These are phyloP conservation scores for Andrena hattorfiana DNA, from an alignment of 2,888 invertebrate genomes.

Conservation along the genomic window DNA sequence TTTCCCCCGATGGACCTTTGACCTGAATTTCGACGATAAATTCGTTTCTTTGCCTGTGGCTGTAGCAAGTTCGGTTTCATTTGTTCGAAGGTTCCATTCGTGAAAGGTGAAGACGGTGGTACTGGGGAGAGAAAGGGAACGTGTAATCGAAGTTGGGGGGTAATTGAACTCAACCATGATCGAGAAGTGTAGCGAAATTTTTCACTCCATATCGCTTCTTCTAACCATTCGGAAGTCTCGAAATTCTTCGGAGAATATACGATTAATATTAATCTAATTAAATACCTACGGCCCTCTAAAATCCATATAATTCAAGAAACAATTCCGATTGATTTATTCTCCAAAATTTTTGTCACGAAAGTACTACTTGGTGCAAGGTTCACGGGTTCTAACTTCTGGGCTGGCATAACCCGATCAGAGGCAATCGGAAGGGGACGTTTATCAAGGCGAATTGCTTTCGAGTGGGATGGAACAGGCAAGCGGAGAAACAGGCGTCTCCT, in stretches of 20 bases:
- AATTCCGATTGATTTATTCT: no score
- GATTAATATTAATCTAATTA: not conserved
- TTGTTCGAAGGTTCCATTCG: conserved; percentile 43
- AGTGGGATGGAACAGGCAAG: conserved; percentile 39
- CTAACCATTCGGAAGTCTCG: not conserved
- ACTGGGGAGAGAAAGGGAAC: not conserved
- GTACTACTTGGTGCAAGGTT: conserved; percentile 1
- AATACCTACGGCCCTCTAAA: no score
- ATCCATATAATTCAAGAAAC: no score
- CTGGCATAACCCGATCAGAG: conserved; percentile 41
- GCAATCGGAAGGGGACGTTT: conserved; percentile 55
- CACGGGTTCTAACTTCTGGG: not conserved
- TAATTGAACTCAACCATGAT: conserved; percentile 18
- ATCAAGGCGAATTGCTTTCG: conserved; percentile 57
- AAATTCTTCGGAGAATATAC: not conserved
- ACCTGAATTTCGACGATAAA: conserved; percentile 56
- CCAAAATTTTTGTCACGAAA: conserved; percentile 4
- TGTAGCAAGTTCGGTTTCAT: conserved; percentile 50
- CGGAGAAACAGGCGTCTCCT: conserved; percentile 46
- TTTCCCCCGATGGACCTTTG: conserved; percentile 47
- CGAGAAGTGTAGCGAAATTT: not conserved
- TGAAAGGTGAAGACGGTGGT: not conserved
- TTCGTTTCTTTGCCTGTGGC: conserved; percentile 26
- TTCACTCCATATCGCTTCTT: not conserved
- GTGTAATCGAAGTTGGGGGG: conserved; percentile 15